Evolutionary conservation across 2,113 vertebrate genomes (phyloP).

Genomic region (Chaetorhynchus papuensis): DNA sequence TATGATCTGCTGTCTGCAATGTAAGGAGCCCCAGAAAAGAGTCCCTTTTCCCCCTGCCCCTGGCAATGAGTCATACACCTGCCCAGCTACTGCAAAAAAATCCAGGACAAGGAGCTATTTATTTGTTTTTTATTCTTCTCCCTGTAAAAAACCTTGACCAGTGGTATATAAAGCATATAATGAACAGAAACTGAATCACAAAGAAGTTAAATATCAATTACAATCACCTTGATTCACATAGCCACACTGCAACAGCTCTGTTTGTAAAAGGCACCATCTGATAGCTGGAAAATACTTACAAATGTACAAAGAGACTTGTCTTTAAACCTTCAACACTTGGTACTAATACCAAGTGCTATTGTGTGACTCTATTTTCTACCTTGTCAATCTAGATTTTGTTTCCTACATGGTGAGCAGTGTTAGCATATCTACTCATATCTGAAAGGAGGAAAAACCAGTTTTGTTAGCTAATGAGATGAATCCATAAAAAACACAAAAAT

Average conservation of each 20-base stretch:
- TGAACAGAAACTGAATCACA: not conserved
- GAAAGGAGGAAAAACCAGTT: not conserved
- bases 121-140: not conserved
- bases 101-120: not conserved
- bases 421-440: not conserved
- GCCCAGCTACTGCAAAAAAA: not conserved
- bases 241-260: not conserved
- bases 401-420: not conserved
- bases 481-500: not conserved
- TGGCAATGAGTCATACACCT: too few relatives aligned
- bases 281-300: not conserved
- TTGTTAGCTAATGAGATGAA: not conserved
- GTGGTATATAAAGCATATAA: not conserved
- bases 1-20: fast-evolving
- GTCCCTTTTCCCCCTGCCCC: not conserved
- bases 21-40: not conserved
- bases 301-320: not conserved
- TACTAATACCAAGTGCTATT: too few relatives aligned
- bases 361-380: not conserved
- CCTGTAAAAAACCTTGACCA: not conserved
- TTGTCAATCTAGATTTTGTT: not conserved
- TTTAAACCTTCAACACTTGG: not conserved
- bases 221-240: not conserved
- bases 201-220: not conserved
- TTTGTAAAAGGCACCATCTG: not conserved